Conservation (phyloP, 2,888 invertebrate genomes). For the Carterocephalus palaemon region DNA sequence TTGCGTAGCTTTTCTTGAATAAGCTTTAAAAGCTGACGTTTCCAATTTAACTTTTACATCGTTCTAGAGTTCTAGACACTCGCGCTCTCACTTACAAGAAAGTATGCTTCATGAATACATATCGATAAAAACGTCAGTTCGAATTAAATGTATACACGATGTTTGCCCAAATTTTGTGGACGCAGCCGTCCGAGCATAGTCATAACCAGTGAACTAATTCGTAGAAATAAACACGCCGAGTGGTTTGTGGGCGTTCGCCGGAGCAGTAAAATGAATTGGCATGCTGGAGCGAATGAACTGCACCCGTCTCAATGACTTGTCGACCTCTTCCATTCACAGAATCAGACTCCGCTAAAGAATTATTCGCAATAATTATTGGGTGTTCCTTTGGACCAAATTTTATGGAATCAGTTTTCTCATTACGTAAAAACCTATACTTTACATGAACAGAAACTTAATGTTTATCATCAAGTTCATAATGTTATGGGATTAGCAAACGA, state of each 20-base stretch:
- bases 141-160: slow-evolving; percentile 7
- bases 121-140: slow-evolving; percentile 1
- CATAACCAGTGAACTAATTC: slow-evolving; percentile 31
- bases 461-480: too few relatives aligned
- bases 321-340: slow-evolving; percentile 31
- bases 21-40: too few relatives aligned
- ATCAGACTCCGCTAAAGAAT: slow-evolving; percentile 2
- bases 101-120: slow-evolving; percentile 6
- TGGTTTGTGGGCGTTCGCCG: slow-evolving; percentile 54
- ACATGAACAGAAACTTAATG: too few relatives aligned
- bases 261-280: slow-evolving; percentile 54
- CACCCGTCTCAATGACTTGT: slow-evolving; percentile 42
- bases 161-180: slow-evolving; percentile 35
- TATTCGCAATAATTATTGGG: too few relatives aligned
- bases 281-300: slow-evolving; percentile 41
- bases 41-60: too few relatives aligned
- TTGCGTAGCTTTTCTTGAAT: too few relatives aligned
- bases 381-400: too few relatives aligned
- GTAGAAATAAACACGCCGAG: slow-evolving; percentile 44
- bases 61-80: too few relatives aligned
- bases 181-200: slow-evolving; percentile 36
- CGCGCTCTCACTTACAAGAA: slow-evolving; percentile 8
- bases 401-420: too few relatives aligned
- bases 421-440: too few relatives aligned
- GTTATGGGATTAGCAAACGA: too few relatives aligned